These are phyloP conservation scores for Athripsodes cinereus DNA, from an alignment of 2,888 invertebrate genomes.

Conservation along the genomic window DNA sequence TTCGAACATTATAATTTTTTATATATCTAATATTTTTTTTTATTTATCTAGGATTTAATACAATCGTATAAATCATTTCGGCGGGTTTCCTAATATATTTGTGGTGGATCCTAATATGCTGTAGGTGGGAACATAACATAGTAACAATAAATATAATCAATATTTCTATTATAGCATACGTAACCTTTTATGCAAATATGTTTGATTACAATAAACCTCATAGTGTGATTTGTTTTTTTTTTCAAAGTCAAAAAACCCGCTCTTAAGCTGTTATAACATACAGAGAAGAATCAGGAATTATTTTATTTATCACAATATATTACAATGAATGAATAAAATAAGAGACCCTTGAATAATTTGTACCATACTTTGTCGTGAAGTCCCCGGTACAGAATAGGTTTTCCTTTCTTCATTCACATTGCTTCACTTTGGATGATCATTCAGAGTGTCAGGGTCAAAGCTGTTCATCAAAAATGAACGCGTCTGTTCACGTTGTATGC, in stretches of 20 bases:
- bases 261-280: not conserved
- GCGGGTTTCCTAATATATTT: not conserved
- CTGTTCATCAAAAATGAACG: too few relatives aligned
- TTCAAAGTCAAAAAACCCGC: conserved; percentile 1
- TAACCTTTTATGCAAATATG: conserved; percentile 14
- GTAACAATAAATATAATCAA: too few relatives aligned
- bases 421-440: too few relatives aligned
- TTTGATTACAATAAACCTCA: conserved; percentile 9
- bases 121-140: not conserved
- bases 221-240: conserved; percentile 14
- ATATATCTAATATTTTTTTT: too few relatives aligned
- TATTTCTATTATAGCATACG: not conserved
- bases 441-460: too few relatives aligned
- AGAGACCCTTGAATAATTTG: too few relatives aligned
- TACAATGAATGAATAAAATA: too few relatives aligned
- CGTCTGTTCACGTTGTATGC: too few relatives aligned
- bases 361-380: too few relatives aligned
- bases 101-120: not conserved
- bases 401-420: too few relatives aligned
- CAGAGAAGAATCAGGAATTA: not conserved
- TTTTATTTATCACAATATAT: too few relatives aligned
- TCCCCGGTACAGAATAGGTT: too few relatives aligned
- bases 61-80: not conserved
- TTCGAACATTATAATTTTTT: not conserved
- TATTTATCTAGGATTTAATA: not conserved